Conservation (phyloP, 2,113 vertebrate genomes). For the Halcyon senegalensis region DNA sequence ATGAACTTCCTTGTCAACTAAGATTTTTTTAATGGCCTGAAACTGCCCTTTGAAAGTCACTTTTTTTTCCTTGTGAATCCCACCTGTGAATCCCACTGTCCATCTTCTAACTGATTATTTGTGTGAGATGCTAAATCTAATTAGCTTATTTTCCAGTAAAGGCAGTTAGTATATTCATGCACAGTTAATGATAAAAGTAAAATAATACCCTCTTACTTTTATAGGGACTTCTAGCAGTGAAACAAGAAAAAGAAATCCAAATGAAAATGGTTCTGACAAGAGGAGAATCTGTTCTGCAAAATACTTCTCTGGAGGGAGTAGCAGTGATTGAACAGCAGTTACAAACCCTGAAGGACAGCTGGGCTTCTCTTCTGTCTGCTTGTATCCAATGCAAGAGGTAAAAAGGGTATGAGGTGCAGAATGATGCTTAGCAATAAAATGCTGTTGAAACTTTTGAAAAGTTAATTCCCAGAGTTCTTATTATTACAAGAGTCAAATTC, state of each 20-base stretch:
- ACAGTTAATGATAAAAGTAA: background rate
- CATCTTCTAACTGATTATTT: background rate
- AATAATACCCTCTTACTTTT: background rate
- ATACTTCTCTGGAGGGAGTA: slow-evolving; percentile 89
- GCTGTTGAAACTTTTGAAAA: background rate
- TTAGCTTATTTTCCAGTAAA: background rate
- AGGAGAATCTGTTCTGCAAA: slow-evolving; percentile 93
- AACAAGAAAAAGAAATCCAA: slow-evolving; percentile 95
- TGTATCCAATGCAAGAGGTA: slow-evolving; percentile 97
- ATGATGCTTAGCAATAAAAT: background rate
- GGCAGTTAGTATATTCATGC: background rate
- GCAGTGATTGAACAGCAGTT: slow-evolving; percentile 88
- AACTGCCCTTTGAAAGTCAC: background rate
- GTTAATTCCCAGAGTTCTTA: background rate
- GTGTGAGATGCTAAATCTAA: background rate
- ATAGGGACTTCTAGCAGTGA: slow-evolving; percentile 86
- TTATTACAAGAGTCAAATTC: background rate
- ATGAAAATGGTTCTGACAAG: slow-evolving; percentile 91
- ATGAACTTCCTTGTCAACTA: background rate
- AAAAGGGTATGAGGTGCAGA: background rate
- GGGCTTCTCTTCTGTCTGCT: slow-evolving; percentile 88
- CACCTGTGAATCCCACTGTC: background rate
- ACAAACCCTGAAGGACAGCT: slow-evolving; percentile 89
- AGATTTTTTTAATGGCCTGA: background rate
- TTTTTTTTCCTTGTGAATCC: background rate